Percentiles rank a stretch among this genome's conserved stretches.
Conservation (phyloP, 1,140 invertebrate species). For the Scaptomyza graminum region DNA sequence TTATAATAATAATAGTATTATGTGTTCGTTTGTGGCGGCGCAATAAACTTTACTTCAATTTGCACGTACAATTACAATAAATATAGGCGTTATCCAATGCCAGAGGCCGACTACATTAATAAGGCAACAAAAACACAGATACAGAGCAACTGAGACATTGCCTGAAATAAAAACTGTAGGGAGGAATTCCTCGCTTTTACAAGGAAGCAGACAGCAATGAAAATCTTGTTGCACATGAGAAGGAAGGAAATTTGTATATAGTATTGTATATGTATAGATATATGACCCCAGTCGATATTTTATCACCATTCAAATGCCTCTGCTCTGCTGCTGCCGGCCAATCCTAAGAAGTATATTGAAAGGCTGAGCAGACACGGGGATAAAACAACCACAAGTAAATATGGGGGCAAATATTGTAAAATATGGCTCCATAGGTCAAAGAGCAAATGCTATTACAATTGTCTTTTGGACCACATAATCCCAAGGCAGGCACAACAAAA, state of each 20-base stretch:
- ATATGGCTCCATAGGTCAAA: constrained; percentile 50
- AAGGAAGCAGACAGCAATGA: constrained; percentile 37
- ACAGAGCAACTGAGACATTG: neutral
- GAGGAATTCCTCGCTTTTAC: constrained; percentile 7
- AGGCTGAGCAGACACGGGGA: constrained; percentile 33
- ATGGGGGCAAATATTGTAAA: constrained; percentile 33
- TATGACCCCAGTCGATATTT: constrained; percentile 62
- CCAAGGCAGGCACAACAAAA: neutral
- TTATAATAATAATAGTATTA: constrained; percentile 37
- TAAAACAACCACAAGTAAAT: constrained; percentile 13
- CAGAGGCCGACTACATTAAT: constrained; percentile 67
- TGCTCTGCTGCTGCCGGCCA: neutral
- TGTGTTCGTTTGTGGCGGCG: constrained; percentile 18
- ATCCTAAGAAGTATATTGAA: constrained; percentile 63
- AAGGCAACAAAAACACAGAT: constrained; percentile 1
- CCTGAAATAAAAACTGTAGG: constrained; percentile 5
- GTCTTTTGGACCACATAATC: constrained; percentile 16
- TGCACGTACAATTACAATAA: constrained; percentile 70
- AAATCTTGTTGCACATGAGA: constrained; percentile 51
- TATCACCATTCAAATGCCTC: constrained; percentile 69
- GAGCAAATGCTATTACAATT: constrained; percentile 1
- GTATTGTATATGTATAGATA: constrained; percentile 45
- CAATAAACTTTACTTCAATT: constrained; percentile 62
- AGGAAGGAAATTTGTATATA: no score
- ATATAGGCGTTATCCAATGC: constrained; percentile 47